These are phyloP conservation scores for Calosoma granatense DNA, from an alignment of 1,140 invertebrate genomes.

Conservation along the genomic window DNA sequence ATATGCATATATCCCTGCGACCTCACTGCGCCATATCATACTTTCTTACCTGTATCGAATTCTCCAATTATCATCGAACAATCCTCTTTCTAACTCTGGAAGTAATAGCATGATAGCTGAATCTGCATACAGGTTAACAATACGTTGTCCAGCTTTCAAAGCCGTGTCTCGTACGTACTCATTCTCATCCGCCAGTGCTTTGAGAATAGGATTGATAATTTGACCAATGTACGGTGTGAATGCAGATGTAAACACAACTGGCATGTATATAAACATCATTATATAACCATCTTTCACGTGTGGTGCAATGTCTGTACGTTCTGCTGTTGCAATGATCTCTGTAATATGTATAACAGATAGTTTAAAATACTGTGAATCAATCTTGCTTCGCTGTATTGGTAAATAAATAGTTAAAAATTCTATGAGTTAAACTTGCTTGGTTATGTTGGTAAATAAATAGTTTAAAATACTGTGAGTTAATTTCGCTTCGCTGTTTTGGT, in stretches of 20 bases:
- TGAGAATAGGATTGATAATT: conserved; percentile 95
- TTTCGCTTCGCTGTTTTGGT: no score
- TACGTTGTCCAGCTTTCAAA: conserved; percentile 89
- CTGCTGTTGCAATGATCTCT: conserved; percentile 94
- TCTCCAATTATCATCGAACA: conserved; percentile 97
- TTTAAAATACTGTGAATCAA: not conserved
- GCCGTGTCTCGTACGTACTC: conserved; percentile 98
- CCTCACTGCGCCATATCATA: not conserved
- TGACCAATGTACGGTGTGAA: conserved; percentile 95
- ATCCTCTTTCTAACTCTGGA: conserved; percentile 86
- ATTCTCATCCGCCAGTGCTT: conserved; percentile 96
- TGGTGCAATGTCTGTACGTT: conserved; percentile 87
- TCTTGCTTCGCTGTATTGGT: no score
- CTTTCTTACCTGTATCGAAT: conserved; percentile 71
- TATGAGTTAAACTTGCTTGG: no score
- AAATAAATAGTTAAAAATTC: no score
- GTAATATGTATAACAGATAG: conserved; percentile 20
- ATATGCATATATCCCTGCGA: no score
- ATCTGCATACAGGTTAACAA: conserved; percentile 94
- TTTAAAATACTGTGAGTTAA: no score
- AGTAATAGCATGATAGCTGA: conserved; percentile 88
- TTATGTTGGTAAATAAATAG: no score
- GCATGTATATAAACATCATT: conserved; percentile 99
- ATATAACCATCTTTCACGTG: conserved; percentile 99
- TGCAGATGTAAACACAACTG: conserved; percentile 87